Conservation (phyloP, 1,140 invertebrate genomes). For the Drosophila auraria region DNA sequence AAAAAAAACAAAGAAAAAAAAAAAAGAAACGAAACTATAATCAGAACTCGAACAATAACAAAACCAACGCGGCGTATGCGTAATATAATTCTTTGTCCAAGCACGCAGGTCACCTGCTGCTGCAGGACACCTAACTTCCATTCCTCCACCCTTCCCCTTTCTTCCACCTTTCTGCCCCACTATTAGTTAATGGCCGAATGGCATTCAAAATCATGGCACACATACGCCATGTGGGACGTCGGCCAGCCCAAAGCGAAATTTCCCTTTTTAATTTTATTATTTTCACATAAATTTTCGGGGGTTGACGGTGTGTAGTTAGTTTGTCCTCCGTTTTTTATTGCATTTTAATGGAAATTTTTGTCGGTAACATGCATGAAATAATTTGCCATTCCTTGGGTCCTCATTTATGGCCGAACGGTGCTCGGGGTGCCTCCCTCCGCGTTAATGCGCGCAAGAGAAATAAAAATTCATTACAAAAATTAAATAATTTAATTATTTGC, state of each 20-base stretch:
- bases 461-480: conserved; percentile 55
- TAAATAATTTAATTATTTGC: conserved; percentile 67
- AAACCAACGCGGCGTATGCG: conserved; percentile 57
- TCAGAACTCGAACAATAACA: conserved; percentile 24
- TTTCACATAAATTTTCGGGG: conserved; percentile 66
- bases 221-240: conserved; percentile 62
- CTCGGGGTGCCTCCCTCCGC: conserved; percentile 48
- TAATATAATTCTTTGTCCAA: conserved; percentile 61
- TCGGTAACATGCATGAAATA: conserved; percentile 37
- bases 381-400: conserved; percentile 31
- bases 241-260: conserved; percentile 46
- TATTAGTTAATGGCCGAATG: conserved; percentile 71
- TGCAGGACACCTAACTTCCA: conserved; percentile 21
- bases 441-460: conserved; percentile 57
- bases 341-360: conserved; percentile 81
- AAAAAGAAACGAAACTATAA: conserved; percentile 10
- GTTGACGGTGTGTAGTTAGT: conserved; percentile 18
- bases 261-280: conserved; percentile 76
- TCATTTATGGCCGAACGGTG: not conserved
- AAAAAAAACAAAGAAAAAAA: not conserved
- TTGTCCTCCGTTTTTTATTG: conserved; percentile 61
- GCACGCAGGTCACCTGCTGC: conserved; percentile 51
- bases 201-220: conserved; percentile 63
- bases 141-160: no score
- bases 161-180: not conserved